Evolutionary conservation across 2,113 vertebrate species (phyloP), one percentile per base, ranked within the genome.

Genomic region (Bubalus kerabau): DNA sequence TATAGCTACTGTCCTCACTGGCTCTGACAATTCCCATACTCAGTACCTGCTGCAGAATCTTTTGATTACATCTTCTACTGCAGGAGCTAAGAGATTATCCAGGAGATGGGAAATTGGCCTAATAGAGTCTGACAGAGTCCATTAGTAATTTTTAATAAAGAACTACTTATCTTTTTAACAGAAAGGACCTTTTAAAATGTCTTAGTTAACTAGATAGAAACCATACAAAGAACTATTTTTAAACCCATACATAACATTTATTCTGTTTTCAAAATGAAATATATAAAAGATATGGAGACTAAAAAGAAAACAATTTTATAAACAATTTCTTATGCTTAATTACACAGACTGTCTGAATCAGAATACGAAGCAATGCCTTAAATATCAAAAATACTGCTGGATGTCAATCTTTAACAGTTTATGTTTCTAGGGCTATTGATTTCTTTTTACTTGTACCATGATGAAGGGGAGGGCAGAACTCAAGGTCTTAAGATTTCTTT

Each of bases 401-500:
- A 83, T 40, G n/a, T 89, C 81, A 84, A 54, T 90, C 50, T 90
- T 90, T 78, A 92, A 92, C 26, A 85, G 74, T 48, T 78, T 90
- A 87, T 85, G 59, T 95, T 96, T 96, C 84, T 90, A 83, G 54
- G 67, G 67, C 54, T 96, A 96, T 8, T 82, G 81, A 97, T 96
- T 95, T 87, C 62, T 97, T 83, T 93, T 97, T 95, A 87, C 84
- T 91, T 98, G 78, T 90, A 78, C 30, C 80, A 85, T 80, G n/a
- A 97, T 76, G 50, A 50, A 57, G 17, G 28, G 21, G 57, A 95
- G 60, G 50, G 87, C 64, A 93, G 43, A 50, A 87, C 84, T 97
- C 59, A 82, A 84, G 46, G 32, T 76, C 60, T 88, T 82, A 94
- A 54, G 81, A 88, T 83, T 98, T 90, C 92, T 87, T 96, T 92